Base-by-base conservation (phyloP, 2,888 invertebrate genomes). In the Meandrusa payeni region DNA sequence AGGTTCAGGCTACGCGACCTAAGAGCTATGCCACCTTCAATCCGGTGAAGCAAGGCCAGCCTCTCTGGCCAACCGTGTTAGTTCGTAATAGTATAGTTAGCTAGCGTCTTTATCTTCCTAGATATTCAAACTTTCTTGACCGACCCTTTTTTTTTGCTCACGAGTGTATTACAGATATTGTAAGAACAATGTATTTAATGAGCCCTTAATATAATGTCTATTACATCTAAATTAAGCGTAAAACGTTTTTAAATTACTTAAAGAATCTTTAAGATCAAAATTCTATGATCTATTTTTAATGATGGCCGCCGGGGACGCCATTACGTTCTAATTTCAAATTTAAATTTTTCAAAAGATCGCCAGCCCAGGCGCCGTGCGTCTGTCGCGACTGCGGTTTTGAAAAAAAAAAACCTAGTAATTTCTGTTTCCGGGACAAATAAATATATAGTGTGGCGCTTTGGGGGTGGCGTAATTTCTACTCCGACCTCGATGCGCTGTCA, bases 251-350 rank as follows among this genome's bases (percentile, higher is more conserved):
- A 72, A 72, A 71, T 72, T 71, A 67, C 64, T 60, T 60, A 55
- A 62, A 64, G 61, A 48, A 51, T 44, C 48, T 52, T 47, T 20
- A 48, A 41, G 27, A 48, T 40, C 50, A 52, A 43, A 43, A 12
- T 32, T 69, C 77, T 79, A 77, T 80, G 80, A 80, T 80, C 76
- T 79, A 77, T 77, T 80, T 81, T 76, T 81, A 81, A 81, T 81
- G 65, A 65, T 57, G 74, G 74, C 76, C 71, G 78, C 68, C 59
- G 64, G 72, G 55, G 55, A 56, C 66, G 69, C 67, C 58, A 72
- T 76, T 75, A 75, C 55, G 62, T 59, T 70, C 75, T 63, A 76
- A 76, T 76, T 78, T 75, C 59, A 59, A 77, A 76, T 79, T 79
- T 65, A 71, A 78, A 78, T 72, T 75, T 39, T 37, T 36, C 59